phyloP scores from a whole-genome alignment of 2,797 vertebrate genomes.

The Falco cherrug region DNA sequence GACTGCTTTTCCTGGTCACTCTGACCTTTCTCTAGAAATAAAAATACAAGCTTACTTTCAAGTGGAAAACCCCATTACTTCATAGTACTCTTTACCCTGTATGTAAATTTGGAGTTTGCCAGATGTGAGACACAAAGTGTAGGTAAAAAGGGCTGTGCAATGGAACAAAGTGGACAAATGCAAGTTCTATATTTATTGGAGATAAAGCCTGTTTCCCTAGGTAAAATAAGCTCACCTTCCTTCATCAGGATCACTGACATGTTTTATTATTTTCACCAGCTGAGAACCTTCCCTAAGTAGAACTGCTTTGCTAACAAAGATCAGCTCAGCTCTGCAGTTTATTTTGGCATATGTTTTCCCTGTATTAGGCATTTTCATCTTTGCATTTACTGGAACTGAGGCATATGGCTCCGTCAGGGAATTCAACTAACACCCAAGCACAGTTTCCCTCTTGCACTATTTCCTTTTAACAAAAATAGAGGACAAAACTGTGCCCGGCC shows the following conservation, averaged over 20 bases:
- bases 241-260: constrained; percentile 17
- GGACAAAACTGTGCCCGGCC: not conserved
- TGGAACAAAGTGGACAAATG: not conserved
- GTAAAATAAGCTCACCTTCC: not conserved
- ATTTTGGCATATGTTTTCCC: constrained; percentile 8
- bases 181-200: not conserved
- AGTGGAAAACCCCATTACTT: not conserved
- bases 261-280: not conserved
- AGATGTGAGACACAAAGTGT: not conserved
- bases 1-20: not conserved
- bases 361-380: constrained; percentile 7
- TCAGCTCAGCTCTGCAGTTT: constrained; percentile 17
- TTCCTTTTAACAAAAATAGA: not conserved
- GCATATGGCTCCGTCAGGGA: not conserved
- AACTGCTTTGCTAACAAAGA: not conserved
- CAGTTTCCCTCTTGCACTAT: not conserved
- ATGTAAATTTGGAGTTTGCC: not conserved
- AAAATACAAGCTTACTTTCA: not conserved
- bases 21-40: not conserved
- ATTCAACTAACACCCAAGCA: not conserved
- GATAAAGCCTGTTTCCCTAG: not conserved
- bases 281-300: not conserved
- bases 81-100: not conserved
- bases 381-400: constrained; percentile 49
- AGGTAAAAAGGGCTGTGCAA: not conserved